phyloP scores from a whole-genome alignment of 1,140 invertebrate species.

The Cheumatopsyche charites region DNA sequence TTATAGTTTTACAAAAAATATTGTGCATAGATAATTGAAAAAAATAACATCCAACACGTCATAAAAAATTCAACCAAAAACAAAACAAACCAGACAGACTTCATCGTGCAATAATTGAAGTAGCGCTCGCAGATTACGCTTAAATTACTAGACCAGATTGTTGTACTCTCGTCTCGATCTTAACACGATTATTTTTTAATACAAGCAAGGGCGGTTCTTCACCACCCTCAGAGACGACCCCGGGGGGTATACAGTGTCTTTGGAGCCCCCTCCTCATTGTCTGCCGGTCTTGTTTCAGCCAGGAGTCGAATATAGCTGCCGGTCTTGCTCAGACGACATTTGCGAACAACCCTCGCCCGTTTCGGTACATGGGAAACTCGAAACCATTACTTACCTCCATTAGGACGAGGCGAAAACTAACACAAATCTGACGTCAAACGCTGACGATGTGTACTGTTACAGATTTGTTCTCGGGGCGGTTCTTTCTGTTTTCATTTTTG shows the following conservation, averaged over 20 bases:
- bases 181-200: conserved; percentile 37
- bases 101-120: background rate
- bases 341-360: background rate
- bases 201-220: background rate
- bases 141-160: conserved; percentile 16
- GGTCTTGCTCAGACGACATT: background rate
- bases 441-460: too few relatives aligned
- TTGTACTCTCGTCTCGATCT: background rate
- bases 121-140: conserved; percentile 1
- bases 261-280: conserved; percentile 12
- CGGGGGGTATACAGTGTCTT: conserved; percentile 32
- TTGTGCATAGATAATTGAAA: too few relatives aligned
- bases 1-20: too few relatives aligned
- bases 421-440: too few relatives aligned
- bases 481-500: too few relatives aligned
- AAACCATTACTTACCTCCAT: background rate
- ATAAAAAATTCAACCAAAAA: background rate
- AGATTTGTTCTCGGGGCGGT: too few relatives aligned
- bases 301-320: background rate
- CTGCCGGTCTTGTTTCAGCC: background rate
- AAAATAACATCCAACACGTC: too few relatives aligned
- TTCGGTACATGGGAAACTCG: background rate
- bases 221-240: background rate
- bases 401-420: too few relatives aligned
- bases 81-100: background rate